Percentiles rank a stretch among this genome's conserved stretches.
Conservation (phyloP, 2,113 vertebrate species). For the Oncorhynchus keta region DNA sequence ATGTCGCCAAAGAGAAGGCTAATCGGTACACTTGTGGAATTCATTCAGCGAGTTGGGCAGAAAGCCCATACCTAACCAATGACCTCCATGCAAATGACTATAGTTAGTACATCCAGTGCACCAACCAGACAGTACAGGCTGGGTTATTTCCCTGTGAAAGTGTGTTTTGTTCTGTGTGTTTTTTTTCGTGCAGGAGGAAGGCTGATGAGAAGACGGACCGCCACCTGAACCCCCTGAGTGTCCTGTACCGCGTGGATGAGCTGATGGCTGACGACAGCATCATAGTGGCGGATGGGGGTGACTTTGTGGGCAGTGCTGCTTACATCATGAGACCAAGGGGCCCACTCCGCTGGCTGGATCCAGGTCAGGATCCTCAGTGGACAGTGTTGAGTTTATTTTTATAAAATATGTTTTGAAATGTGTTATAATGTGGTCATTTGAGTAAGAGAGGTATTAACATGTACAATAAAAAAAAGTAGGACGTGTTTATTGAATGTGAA, state of each 20-base stretch:
- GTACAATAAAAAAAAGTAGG: too few relatives aligned
- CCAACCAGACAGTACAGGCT: not conserved
- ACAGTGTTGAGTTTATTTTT: too few relatives aligned
- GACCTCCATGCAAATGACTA: not conserved
- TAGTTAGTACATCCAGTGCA: not conserved
- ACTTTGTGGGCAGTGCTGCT: slow-evolving; percentile 90
- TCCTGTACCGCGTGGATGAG: slow-evolving; percentile 81
- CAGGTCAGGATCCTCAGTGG: slow-evolving; percentile 71
- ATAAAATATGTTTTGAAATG: too few relatives aligned
- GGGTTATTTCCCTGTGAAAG: not conserved
- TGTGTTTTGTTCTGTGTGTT: not conserved
- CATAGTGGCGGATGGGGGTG: slow-evolving; percentile 88
- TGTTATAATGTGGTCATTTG: too few relatives aligned
- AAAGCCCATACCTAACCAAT: too few relatives aligned
- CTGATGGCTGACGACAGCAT: slow-evolving; percentile 82
- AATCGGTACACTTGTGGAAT: slow-evolving; percentile 72
- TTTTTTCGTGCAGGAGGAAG: slow-evolving; percentile 72
- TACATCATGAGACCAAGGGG: slow-evolving; percentile 85
- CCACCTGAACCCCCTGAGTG: slow-evolving; percentile 86
- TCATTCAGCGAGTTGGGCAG: not conserved
- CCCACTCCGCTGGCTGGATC: slow-evolving; percentile 88
- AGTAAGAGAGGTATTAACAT: too few relatives aligned
- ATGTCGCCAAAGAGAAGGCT: slow-evolving; percentile 77
- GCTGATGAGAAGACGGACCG: slow-evolving; percentile 71
- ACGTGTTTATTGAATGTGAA: not conserved